A percentile compares a stretch with the other conserved stretches of the same genome.
Conservation (phyloP, 1,140 invertebrate species). For the Oncopodura yosiiana region DNA sequence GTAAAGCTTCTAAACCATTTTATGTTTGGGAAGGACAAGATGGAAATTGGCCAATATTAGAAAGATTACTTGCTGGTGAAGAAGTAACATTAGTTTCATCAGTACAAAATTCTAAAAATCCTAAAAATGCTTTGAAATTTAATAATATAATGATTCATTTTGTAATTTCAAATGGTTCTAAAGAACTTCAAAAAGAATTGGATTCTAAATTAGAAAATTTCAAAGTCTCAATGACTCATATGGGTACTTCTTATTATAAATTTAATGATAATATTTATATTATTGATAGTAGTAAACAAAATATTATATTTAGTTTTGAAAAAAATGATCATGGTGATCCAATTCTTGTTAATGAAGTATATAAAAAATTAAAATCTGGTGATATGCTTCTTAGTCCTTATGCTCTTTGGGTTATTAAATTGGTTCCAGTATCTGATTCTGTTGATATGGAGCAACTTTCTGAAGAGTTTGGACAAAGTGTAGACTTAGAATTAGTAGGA, state of each 20-base stretch:
- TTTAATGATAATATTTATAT: background rate
- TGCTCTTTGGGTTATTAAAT: background rate
- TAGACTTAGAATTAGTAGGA: constrained; percentile 6
- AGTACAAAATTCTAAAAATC: background rate
- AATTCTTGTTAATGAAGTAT: background rate
- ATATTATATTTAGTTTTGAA: background rate
- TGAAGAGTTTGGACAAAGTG: background rate
- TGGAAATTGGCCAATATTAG: background rate
- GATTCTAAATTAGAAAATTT: too few species aligned
- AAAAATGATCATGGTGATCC: background rate
- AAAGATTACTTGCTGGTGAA: too few species aligned
- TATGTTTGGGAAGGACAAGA: background rate
- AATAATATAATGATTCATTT: background rate
- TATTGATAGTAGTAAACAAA: background rate
- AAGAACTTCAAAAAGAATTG: too few species aligned
- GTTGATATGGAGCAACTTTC: background rate
- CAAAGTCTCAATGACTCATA: background rate
- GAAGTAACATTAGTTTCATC: background rate
- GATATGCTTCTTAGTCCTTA: constrained; percentile 1
- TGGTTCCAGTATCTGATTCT: background rate
- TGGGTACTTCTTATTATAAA: background rate
- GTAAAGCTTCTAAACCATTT: background rate
- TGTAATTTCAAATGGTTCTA: background rate
- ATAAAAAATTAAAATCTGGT: background rate
- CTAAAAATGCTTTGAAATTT: background rate